phyloP scores from a whole-genome alignment of 30 jellyfish, hydroid and myxozoan species.

The Aurelia aurita region DNA sequence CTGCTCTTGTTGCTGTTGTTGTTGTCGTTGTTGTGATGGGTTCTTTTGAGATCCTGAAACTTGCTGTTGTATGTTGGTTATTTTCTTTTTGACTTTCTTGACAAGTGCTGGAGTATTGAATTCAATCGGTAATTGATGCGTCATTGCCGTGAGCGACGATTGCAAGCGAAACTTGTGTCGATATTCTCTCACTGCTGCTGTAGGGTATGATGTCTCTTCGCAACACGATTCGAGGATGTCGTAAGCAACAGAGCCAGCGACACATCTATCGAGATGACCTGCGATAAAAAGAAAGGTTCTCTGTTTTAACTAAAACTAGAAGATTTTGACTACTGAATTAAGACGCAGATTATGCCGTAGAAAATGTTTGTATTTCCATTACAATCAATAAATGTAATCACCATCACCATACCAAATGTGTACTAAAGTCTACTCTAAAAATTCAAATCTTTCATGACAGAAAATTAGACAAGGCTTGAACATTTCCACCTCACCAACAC shows the following conservation, averaged over 20 bases:
- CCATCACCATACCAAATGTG: too few relatives aligned
- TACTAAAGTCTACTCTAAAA: too few relatives aligned
- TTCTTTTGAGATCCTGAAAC: conserved; percentile 53
- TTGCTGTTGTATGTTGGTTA: conserved; percentile 80
- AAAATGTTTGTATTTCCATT: too few relatives aligned
- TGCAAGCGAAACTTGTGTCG: conserved; percentile 95
- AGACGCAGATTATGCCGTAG: too few relatives aligned
- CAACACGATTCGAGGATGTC: conserved; percentile 98
- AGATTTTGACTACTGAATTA: too few relatives aligned
- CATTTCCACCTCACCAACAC: too few relatives aligned
- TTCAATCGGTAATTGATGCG: conserved; percentile 86
- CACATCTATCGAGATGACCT: conserved; percentile 99
- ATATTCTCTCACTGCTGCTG: conserved; percentile 94
- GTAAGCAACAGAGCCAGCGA: conserved; percentile 97
- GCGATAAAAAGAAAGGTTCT: too few relatives aligned
- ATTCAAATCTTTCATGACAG: too few relatives aligned
- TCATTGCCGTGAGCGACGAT: conserved; percentile 77
- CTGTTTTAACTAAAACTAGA: too few relatives aligned
- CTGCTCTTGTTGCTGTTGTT: not conserved
- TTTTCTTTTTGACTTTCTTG: conserved; percentile 79
- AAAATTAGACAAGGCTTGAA: too few relatives aligned
- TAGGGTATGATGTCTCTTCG: conserved; percentile 98
- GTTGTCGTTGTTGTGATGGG: conserved; percentile 56
- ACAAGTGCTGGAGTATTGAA: conserved; percentile 82
- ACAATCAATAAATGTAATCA: too few relatives aligned